Evolutionary conservation across 1,140 invertebrate species (phyloP), one percentile per base, ranked within the genome.

Genomic region (Drosophila kurseongensis): DNA sequence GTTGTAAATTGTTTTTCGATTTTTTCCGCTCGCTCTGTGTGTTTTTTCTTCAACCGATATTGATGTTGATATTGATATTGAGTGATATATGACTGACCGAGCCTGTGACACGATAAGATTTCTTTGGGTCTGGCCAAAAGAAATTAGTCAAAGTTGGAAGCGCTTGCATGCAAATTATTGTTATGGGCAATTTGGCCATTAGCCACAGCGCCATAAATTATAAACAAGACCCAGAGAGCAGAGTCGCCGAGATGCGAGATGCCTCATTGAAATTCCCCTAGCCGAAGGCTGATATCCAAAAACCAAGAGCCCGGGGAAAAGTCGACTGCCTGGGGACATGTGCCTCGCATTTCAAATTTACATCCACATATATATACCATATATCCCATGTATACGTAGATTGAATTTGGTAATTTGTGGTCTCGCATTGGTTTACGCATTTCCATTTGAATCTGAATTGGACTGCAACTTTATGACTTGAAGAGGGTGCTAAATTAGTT

Each of bases 101-200:
- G 42, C 12, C 18, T 35, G 29, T 56, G 41, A 40, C 9, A 55
- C 52, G 54, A 67, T 61, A 62, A 67, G 55, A 55, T 47, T 71
- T 48, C 36, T 10, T 23, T 23, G 8, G 38, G 32, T 4, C 41
- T 57, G 36, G 56, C 56, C 57, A 45, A 38, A 78, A 73, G 81
- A 78, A 85, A 85, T 85, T 85, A 86, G 82, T 81, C 82, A 85
- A 67, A 86, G 63, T 65, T 62, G 78, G 52, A 61, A 62, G 41
- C 66, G 61, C 79, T 71, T 88, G 79, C 83, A 88, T 86, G 83
- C 83, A 88, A 88, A 89, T 88, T 83, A 88, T 89, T 79, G 72
- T 74, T 89, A 83, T 89, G 83, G 78, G 40, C 75, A 88, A 89
- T 88, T 89, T 89, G 84, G 71, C 84, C 75, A 88, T 86, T 86